A percentile compares a stretch with the other conserved stretches of the same genome.
phyloP scores from a whole-genome alignment of 2,113 vertebrate genomes.

The Cynopterus brachyotis region DNA sequence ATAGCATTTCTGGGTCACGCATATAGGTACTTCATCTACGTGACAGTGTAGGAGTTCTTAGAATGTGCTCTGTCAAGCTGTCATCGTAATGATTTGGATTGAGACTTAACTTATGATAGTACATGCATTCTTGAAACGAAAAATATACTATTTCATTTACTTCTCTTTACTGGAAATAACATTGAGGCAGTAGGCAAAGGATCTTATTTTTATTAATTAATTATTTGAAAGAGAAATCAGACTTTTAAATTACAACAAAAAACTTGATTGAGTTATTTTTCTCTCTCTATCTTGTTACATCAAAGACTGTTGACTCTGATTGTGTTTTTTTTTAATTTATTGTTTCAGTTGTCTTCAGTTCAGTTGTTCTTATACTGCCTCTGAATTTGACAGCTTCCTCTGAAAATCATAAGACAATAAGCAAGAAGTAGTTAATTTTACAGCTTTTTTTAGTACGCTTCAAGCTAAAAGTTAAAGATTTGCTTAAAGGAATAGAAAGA shows the following conservation, averaged over 20 bases:
- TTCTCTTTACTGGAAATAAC: neutral
- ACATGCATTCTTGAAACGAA: neutral
- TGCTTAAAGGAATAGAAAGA: neutral
- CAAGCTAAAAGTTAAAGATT: neutral
- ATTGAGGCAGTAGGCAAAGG: neutral
- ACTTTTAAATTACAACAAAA: neutral
- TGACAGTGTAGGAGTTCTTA: neutral
- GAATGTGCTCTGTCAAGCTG: neutral
- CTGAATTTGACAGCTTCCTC: neutral
- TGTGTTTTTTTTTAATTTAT: neutral
- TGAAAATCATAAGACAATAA: neutral
- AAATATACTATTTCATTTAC: neutral
- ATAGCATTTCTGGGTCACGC: constrained; percentile 29
- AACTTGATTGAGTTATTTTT: neutral
- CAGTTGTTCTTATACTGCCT: neutral
- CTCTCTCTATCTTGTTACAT: neutral
- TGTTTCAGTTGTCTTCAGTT: neutral
- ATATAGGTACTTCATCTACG: neutral
- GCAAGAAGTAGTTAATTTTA: neutral
- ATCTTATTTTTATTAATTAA: neutral
- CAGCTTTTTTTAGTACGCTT: neutral
- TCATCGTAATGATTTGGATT: neutral
- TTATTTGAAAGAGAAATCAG: neutral
- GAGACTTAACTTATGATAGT: neutral
- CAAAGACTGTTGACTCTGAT: neutral